Base-by-base conservation (phyloP, 2,113 vertebrate genomes). In the Oncorhynchus mykiss region DNA sequence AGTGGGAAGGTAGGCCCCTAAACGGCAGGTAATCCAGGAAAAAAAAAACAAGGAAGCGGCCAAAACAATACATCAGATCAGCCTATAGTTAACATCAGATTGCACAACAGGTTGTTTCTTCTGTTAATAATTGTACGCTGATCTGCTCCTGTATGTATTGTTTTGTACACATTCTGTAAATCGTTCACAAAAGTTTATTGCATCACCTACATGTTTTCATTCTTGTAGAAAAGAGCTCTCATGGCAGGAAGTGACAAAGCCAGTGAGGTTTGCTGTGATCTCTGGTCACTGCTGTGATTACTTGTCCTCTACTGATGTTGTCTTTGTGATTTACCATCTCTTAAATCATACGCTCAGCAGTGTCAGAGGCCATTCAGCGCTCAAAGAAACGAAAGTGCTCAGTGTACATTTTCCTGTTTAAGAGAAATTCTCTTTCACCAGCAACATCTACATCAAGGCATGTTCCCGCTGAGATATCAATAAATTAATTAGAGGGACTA, bases 381-480 rank as follows among this genome's bases (percentile, higher is more conserved):
- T 54, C 29, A 49, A 24, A 11, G 3, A 77, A 69, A 20, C 45
- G 76, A 12, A 74, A 70, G 71, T 72, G 64, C 62, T 75, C 71
- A 72, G 60, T 67, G 73, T 7, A 60, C 70, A 78, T 29, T 70
- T 77, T 48, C 39, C 57, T 49, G 24, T 60, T 60, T 54, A 67
- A 49, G 66, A 27, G 34, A 62, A 79, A 27, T 70, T n/a, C 18
- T 39, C 39, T 68, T 73, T 49, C 45, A 59, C 67, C 27, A 64
- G 78, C 68, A 79, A 67, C 59, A 72, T 76, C 77, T 67, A 64
- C 70, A 71, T 84, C 72, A 71, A 77, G 78, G 78, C 62, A 67
- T 57, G 67, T 64, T n/a, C n/a, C 57, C 51, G 57, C 73, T 67
- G 54, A 82, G 80, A 79, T 78, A 72, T 80, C 76, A 72, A 85